Conservation (phyloP, 2,888 invertebrate genomes). For the Plagodis dolabraria region DNA sequence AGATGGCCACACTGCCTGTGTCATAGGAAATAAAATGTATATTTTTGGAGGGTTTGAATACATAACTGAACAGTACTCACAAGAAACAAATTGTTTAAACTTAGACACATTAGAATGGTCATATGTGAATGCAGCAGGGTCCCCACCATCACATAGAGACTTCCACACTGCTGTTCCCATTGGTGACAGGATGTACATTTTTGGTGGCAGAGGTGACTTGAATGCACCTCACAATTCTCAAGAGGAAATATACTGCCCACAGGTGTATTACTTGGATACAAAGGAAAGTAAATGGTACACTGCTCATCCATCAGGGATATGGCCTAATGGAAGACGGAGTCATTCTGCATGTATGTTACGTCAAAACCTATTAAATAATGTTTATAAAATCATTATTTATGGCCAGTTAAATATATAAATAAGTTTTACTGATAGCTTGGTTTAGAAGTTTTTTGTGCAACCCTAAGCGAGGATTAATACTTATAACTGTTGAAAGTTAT, state of each 20-base stretch:
- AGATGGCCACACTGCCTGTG: slow-evolving; percentile 96
- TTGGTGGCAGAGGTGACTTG: slow-evolving; percentile 94
- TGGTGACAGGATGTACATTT: slow-evolving; percentile 92
- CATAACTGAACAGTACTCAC: slow-evolving; percentile 90
- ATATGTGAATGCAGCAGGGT: slow-evolving; percentile 86
- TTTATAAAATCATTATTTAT: background rate
- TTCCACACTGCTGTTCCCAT: slow-evolving; percentile 94
- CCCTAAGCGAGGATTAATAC: too few species aligned
- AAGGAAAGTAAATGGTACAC: slow-evolving; percentile 88
- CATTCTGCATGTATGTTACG: slow-evolving; percentile 93
- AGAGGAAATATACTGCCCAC: slow-evolving; percentile 91
- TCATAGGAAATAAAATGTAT: slow-evolving; percentile 92
- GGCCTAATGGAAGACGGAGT: slow-evolving; percentile 93
- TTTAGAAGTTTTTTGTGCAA: too few species aligned
- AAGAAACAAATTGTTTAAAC: slow-evolving; percentile 90
- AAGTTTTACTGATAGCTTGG: too few species aligned
- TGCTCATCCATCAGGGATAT: slow-evolving; percentile 84
- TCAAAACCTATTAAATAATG: background rate
- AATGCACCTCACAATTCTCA: slow-evolving; percentile 80
- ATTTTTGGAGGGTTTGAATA: slow-evolving; percentile 97
- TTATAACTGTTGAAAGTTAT: too few species aligned
- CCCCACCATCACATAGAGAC: slow-evolving; percentile 90
- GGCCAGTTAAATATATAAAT: too few species aligned
- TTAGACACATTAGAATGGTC: slow-evolving; percentile 90
- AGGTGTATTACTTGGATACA: slow-evolving; percentile 91